phyloP scores from a whole-genome alignment of 1,140 invertebrate species.

The Psilanteris sp. region DNA sequence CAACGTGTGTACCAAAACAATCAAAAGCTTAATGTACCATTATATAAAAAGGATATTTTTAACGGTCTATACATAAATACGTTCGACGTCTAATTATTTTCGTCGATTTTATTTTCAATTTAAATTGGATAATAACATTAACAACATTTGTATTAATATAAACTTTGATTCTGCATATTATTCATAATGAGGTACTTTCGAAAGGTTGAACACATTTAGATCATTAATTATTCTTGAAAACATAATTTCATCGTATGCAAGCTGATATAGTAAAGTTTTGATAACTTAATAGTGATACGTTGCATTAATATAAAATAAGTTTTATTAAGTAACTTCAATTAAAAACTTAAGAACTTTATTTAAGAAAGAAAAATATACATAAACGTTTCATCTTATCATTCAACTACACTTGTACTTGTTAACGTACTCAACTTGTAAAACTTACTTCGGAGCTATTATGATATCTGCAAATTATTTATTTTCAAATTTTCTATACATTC shows the following conservation, averaged over 20 bases:
- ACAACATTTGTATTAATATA: background rate
- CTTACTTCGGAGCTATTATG: slow-evolving; percentile 24
- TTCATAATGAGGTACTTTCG: background rate
- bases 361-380: slow-evolving; percentile 49
- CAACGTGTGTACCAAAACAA: no score
- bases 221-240: slow-evolving; percentile 48
- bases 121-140: no score
- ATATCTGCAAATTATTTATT: slow-evolving; percentile 29
- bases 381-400: slow-evolving; percentile 43
- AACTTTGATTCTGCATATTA: background rate
- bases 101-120: no score
- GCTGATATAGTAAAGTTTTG: slow-evolving; percentile 50
- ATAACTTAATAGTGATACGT: slow-evolving; percentile 48
- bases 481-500: slow-evolving; percentile 1
- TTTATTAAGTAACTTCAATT: slow-evolving; percentile 58
- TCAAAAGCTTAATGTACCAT: no score
- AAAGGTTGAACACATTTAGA: slow-evolving; percentile 16
- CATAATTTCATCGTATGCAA: slow-evolving; percentile 36
- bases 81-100: no score
- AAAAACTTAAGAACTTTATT: slow-evolving; percentile 62
- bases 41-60: no score
- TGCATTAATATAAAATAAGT: slow-evolving; percentile 59
- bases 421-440: slow-evolving; percentile 35
- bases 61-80: no score
- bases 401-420: slow-evolving; percentile 45